Conservation (phyloP, 2,113 vertebrate species). For the Psittacus erithacus region DNA sequence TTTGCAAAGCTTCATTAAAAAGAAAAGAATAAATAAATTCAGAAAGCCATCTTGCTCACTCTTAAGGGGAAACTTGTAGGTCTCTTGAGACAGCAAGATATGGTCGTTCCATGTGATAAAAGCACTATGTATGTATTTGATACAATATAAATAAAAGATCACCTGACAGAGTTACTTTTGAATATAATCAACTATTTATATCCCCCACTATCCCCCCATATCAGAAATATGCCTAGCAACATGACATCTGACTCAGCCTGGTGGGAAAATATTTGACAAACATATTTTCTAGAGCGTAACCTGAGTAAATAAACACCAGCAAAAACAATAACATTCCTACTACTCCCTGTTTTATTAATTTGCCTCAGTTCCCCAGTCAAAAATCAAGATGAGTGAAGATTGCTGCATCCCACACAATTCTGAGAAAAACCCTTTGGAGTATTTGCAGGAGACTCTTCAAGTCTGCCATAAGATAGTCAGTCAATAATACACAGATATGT, state of each 20-base stretch:
- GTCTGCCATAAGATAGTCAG: neutral
- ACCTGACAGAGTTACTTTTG: neutral
- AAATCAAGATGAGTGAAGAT: neutral
- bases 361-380: neutral
- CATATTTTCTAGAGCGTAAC: neutral
- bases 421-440: neutral
- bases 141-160: neutral
- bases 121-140: accelerated
- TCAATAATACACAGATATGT: neutral
- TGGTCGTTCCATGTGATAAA: neutral
- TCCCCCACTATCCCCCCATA: neutral
- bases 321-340: neutral
- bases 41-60: accelerated
- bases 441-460: neutral
- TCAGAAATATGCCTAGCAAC: neutral
- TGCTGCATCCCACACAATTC: neutral
- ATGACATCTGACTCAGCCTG: neutral
- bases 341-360: neutral
- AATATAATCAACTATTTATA: neutral
- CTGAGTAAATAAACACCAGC: neutral
- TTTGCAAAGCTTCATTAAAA: neutral
- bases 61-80: neutral
- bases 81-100: neutral
- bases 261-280: neutral
- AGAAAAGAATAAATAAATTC: too few relatives aligned